Conservation (phyloP, 92 coral and sea anemone genomes). For the Micromussa lordhowensis region DNA sequence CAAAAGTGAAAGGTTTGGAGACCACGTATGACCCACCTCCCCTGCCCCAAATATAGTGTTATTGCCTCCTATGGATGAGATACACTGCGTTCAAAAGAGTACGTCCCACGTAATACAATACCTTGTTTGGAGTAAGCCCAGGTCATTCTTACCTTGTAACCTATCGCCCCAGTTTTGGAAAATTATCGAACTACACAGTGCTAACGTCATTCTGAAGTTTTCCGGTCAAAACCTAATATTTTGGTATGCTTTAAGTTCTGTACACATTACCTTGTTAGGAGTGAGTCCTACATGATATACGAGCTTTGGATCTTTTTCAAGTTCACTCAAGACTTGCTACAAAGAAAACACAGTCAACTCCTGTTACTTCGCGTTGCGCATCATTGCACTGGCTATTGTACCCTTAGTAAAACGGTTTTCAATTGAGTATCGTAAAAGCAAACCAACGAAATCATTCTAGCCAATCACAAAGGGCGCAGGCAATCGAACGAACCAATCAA, state of each 20-base stretch:
- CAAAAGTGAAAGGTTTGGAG: too few relatives aligned
- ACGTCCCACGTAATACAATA: background rate
- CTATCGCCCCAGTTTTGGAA: background rate
- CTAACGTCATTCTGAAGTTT: background rate
- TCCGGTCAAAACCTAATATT: background rate
- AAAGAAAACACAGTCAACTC: background rate
- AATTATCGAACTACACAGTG: too few relatives aligned
- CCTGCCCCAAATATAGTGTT: too few relatives aligned
- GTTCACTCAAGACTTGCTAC: constrained; percentile 94
- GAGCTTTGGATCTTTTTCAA: constrained; percentile 96
- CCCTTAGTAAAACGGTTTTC: too few relatives aligned
- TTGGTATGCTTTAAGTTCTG: background rate
- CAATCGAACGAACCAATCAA: too few relatives aligned
- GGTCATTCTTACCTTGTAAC: background rate
- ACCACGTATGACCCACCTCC: too few relatives aligned
- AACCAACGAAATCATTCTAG: too few relatives aligned
- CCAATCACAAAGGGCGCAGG: too few relatives aligned
- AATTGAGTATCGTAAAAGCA: too few relatives aligned
- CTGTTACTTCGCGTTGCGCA: background rate
- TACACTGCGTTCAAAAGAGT: background rate
- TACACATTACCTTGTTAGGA: constrained; percentile 82
- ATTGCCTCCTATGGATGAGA: too few relatives aligned
- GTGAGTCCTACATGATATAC: constrained; percentile 97
- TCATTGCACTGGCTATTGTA: background rate
- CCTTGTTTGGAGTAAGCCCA: background rate